Base-by-base conservation (phyloP, 2,888 invertebrate genomes). In the Nomada ferruginata region DNA sequence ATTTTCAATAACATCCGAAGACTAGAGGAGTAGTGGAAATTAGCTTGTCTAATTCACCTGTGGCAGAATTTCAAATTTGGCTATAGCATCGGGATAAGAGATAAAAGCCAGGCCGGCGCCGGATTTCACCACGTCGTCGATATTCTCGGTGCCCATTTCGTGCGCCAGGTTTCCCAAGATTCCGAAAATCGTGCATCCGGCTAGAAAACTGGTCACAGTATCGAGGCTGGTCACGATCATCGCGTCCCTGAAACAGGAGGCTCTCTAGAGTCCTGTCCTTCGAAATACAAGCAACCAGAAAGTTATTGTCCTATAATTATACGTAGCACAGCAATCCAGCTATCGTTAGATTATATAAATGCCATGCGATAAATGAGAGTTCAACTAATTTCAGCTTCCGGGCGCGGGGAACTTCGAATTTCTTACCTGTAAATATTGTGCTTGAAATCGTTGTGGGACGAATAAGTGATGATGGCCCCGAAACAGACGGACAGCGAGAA, bases 81-180 rank as follows among this genome's bases (percentile, higher is more conserved):
- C 95, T 81, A 97, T 97, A 0, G 97, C 97, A 91, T 97, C 97
- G 0, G 97, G 97, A 93, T 97, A 98, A 0, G 97, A 97, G 68
- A 98, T 95, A 91, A 98, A 98, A 1, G 98, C 97, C 73, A 98
- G 94, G 0, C 97, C 97, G 0, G 97, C 96, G 5, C 97, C 98
- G 44, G 96, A 96, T 10, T 96, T 96, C 0, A 97, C 95, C 0
- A 97, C 96, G 1, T 95, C 93, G 2, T 94, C 91, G 1, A 97
- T 96, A 10, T 96, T 95, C 26, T 95, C 94, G 5, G 94, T 94
- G 1, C 95, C 94, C 73, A 95, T 94, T 91, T 96, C 96, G 88
- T 96, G 94, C 0, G 97, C 97, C 89, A 98, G 93, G 92, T 97
- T 97, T 0, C 98, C 98, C 61, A 98, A 94, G 83, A 98, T 97